phyloP scores from a whole-genome alignment of 1,140 invertebrate species.

The Penaeus japonicus region DNA sequence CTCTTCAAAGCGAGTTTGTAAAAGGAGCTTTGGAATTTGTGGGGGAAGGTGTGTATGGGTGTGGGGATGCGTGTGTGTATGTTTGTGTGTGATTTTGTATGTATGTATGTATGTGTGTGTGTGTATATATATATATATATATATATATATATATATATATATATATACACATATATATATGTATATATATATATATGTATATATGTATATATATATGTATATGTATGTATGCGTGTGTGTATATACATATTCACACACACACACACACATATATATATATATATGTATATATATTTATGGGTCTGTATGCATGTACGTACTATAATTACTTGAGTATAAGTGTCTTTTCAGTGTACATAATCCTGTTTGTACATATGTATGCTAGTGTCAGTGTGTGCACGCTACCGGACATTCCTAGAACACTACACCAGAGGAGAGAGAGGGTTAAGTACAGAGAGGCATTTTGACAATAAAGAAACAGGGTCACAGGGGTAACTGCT shows the following conservation, averaged over 20 bases:
- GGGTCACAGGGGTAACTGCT: too few relatives aligned
- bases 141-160: background rate
- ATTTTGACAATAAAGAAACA: too few relatives aligned
- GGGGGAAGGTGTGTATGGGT: background rate
- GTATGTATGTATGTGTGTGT: background rate
- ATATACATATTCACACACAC: background rate
- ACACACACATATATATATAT: constrained; percentile 4
- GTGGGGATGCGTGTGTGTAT: background rate
- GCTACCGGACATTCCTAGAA: too few relatives aligned
- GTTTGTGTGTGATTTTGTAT: background rate
- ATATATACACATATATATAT: background rate
- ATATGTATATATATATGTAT: background rate
- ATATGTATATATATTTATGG: background rate
- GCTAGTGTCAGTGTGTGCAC: too few relatives aligned
- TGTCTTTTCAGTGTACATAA: too few relatives aligned
- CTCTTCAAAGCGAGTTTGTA: too few relatives aligned
- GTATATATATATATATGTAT: background rate
- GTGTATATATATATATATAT: constrained; percentile 7
- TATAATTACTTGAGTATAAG: too few relatives aligned
- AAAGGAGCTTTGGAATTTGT: too few relatives aligned
- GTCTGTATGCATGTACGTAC: background rate
- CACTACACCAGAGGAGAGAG: too few relatives aligned
- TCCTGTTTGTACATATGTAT: too few relatives aligned
- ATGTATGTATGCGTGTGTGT: background rate
- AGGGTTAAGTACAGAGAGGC: too few relatives aligned